Conservation (phyloP, 2,888 invertebrate species). For the Parnassius glacialis region DNA sequence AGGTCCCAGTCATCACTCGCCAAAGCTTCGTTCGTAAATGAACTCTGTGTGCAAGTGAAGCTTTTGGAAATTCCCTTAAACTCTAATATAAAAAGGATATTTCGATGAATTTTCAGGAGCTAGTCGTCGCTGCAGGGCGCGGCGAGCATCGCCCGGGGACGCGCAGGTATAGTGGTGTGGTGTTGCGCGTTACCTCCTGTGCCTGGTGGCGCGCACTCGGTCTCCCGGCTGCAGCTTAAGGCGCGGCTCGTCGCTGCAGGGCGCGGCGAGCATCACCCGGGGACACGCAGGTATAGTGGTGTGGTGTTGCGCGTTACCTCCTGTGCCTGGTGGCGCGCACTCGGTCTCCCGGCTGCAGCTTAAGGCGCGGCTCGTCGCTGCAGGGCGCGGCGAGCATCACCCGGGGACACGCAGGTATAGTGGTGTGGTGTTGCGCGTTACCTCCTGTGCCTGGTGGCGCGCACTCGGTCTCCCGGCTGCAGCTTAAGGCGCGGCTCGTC, state of each 20-base stretch:
- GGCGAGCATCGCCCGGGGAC: conserved; percentile 47
- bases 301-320: conserved; percentile 86
- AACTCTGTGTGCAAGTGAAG: too few relatives aligned
- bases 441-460: conserved; percentile 52
- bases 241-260: conserved; percentile 93
- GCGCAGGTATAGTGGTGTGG: neutral
- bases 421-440: conserved; percentile 69
- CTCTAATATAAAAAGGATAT: too few relatives aligned
- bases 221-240: conserved; percentile 87
- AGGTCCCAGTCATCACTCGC: too few relatives aligned
- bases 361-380: neutral
- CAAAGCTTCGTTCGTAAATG: too few relatives aligned
- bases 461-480: neutral
- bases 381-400: conserved; percentile 44
- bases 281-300: too few relatives aligned
- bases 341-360: neutral
- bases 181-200: conserved; percentile 84
- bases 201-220: conserved; percentile 89
- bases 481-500: neutral
- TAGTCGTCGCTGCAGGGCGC: conserved; percentile 95
- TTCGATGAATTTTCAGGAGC: too few relatives aligned
- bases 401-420: neutral
- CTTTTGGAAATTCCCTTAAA: too few relatives aligned
- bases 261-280: conserved; percentile 76
- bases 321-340: neutral